These are phyloP conservation scores for Criorhina ranunculi DNA, from an alignment of 2,888 invertebrate genomes.

Conservation along the genomic window DNA sequence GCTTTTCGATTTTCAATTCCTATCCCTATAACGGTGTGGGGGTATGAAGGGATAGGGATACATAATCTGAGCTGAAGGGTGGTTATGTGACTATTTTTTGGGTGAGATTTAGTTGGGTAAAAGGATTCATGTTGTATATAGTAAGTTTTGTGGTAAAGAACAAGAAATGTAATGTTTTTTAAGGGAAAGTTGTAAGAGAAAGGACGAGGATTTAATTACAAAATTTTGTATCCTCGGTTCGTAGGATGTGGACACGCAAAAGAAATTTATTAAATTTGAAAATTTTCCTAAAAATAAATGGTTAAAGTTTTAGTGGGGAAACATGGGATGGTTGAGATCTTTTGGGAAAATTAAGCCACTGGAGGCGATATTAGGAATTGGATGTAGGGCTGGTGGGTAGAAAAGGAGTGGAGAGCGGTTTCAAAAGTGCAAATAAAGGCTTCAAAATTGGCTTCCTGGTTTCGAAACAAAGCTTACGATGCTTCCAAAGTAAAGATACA, in stretches of 20 bases:
- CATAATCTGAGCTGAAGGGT: neutral
- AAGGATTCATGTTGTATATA: conserved; percentile 37
- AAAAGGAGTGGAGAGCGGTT: too few species aligned
- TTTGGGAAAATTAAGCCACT: too few species aligned
- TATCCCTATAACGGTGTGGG: conserved; percentile 1
- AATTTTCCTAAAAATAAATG: neutral
- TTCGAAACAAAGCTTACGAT: too few species aligned
- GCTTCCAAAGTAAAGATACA: too few species aligned
- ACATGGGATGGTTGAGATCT: too few species aligned
- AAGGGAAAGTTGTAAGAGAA: neutral
- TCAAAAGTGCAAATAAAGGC: too few species aligned
- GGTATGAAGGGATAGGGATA: neutral
- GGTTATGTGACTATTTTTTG: conserved; percentile 24
- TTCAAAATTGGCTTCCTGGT: too few species aligned
- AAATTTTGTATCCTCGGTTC: neutral
- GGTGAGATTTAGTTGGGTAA: conserved; percentile 25
- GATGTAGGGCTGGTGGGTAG: too few species aligned
- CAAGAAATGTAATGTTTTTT: conserved; percentile 31
- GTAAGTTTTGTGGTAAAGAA: conserved; percentile 10
- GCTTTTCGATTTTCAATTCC: conserved; percentile 67
- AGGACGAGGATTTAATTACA: conserved; percentile 38
- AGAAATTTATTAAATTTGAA: conserved; percentile 12
- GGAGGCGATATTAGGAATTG: too few species aligned
- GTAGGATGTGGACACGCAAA: neutral
- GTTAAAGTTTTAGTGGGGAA: neutral